These are phyloP conservation scores for Mythimna impura DNA, from an alignment of 2,888 invertebrate species.

Conservation along the genomic window DNA sequence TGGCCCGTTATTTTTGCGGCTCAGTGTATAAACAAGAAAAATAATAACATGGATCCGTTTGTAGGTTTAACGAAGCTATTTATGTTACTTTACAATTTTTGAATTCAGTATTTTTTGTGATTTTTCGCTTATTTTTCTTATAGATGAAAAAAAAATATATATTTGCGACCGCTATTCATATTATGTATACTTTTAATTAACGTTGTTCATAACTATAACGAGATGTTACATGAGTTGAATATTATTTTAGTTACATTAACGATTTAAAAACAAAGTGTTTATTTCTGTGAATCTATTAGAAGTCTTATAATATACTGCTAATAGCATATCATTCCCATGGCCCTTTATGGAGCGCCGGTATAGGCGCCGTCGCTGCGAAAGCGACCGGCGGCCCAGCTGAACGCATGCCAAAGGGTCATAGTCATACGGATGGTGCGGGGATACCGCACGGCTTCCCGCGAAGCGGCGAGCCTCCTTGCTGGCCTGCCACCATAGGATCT, in stretches of 20 bases:
- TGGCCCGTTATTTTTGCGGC: too few relatives aligned
- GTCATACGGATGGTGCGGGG: too few relatives aligned
- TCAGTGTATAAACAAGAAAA: slow-evolving; percentile 7
- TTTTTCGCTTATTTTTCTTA: not conserved
- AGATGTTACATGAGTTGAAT: slow-evolving; percentile 5
- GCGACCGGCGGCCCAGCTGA: too few relatives aligned
- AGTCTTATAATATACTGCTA: not conserved
- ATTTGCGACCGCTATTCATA: too few relatives aligned
- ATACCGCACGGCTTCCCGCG: too few relatives aligned
- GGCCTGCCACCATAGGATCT: too few relatives aligned
- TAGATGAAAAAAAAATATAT: too few relatives aligned
- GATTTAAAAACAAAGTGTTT: slow-evolving; percentile 7
- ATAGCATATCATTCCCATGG: too few relatives aligned
- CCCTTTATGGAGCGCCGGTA: too few relatives aligned
- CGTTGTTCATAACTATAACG: slow-evolving; percentile 21
- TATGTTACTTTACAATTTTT: not conserved
- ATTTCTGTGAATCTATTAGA: slow-evolving; percentile 12
- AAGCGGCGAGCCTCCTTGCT: too few relatives aligned
- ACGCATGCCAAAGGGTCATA: too few relatives aligned
- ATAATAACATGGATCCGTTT: not conserved
- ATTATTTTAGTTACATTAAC: not conserved
- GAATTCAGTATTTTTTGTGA: not conserved
- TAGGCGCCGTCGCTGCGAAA: too few relatives aligned
- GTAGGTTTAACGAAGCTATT: not conserved
- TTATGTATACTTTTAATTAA: slow-evolving; percentile 20